Base-by-base conservation (phyloP, 1,140 invertebrate species). In the Leptopilina clavipes region DNA sequence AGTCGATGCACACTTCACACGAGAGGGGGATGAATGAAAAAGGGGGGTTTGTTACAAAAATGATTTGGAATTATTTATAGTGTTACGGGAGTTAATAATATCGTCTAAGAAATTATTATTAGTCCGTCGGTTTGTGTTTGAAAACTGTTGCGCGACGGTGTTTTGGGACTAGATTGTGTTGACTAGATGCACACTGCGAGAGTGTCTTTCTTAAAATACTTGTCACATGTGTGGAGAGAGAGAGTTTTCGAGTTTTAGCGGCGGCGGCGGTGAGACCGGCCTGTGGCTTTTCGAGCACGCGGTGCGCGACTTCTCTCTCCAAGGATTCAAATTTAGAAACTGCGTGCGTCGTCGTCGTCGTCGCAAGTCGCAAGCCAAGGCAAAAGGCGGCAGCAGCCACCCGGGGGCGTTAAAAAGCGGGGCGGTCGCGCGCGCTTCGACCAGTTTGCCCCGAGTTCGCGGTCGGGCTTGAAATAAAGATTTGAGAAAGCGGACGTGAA, bases 391-490 rank as follows among this genome's bases (percentile, higher is more conserved):
- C 17, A 17, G 59, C 17, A 12, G 31, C 48, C 17, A 48, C 45
- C 54, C 70, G 54, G 54, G 82, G 75, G 81, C 80, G 84, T 82
- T 81, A 83, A 85, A 85, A 86, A 84, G 82, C 81, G 81, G 82
- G 77, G 78, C 78, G 79, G 79, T 75, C 79, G 83, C 82, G 78
- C 83, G 81, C 77, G 78, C 83, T 82, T 83, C 84, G 84, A 85
- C 81, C 83, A 84, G 83, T 84, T 82, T 73, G 80, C 79, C 77
- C 78, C 80, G 82, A 80, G 80, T 79, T 84, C 85, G 83, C 81
- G 84, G 78, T 85, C 84, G 85, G 82, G 83, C 82, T 83, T 83
- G 85, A 83, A 86, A 86, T 86, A 85, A 85, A 85, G 85, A 86
- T 83, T 85, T 81, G 84, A 85, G 84, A 82, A 84, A 85, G 81